These are phyloP conservation scores for Glomeris maerens DNA, from an alignment of 1,140 invertebrate genomes.

Conservation along the genomic window DNA sequence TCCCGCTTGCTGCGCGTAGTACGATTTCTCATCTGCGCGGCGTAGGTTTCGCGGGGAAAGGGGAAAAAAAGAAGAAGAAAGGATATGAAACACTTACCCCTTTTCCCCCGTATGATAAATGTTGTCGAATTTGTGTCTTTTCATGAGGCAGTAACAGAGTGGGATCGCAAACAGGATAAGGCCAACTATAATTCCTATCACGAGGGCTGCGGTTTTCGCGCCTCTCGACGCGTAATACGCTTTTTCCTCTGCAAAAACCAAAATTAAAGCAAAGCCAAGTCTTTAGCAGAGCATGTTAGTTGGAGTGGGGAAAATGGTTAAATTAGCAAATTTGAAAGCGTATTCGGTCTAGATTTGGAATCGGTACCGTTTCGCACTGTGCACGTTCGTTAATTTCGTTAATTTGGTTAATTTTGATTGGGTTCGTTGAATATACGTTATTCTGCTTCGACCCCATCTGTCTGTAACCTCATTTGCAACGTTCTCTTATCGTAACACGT, in stretches of 20 bases:
- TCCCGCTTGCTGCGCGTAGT: constrained; percentile 55
- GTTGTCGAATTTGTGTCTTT: constrained; percentile 1
- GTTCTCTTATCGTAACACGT: too few relatives aligned
- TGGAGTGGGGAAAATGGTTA: background rate
- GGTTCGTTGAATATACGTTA: too few relatives aligned
- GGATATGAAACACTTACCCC: constrained; percentile 4
- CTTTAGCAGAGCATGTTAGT: background rate
- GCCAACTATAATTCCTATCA: constrained; percentile 5
- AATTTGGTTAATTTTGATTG: background rate
- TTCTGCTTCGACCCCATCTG: too few relatives aligned
- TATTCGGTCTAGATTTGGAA: background rate
- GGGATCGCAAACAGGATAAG: background rate
- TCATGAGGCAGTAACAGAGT: background rate
- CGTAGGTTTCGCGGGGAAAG: constrained; percentile 27
- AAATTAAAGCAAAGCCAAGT: too few relatives aligned
- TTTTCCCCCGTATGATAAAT: constrained; percentile 10
- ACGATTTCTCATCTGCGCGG: constrained; percentile 59
- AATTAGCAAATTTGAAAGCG: background rate
- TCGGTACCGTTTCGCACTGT: background rate
- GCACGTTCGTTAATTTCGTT: background rate
- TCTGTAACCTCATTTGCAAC: too few relatives aligned
- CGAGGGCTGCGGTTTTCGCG: background rate
- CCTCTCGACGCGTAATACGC: constrained; percentile 3
- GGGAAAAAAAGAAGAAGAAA: constrained; percentile 3
- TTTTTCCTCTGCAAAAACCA: constrained; percentile 5